Evolutionary conservation across 2,113 vertebrate genomes (phyloP).

Genomic region (Canis aureus): DNA sequence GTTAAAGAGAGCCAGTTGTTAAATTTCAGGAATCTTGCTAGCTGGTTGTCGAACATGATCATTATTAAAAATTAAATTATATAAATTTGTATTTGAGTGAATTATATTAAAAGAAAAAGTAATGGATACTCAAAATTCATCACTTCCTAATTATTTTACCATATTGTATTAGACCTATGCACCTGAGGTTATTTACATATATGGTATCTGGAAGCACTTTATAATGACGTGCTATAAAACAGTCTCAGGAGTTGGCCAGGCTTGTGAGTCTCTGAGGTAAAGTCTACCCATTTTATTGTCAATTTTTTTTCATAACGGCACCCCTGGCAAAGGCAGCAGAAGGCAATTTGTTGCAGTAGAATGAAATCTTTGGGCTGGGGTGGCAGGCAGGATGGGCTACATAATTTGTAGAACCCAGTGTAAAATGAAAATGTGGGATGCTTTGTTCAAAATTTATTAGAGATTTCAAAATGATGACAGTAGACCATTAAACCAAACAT

Average conservation of each 20-base stretch:
- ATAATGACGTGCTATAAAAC: background rate
- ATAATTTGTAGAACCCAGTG: background rate
- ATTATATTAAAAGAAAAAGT: conserved; percentile 21
- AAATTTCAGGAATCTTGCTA: background rate
- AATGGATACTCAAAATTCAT: background rate
- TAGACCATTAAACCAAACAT: background rate
- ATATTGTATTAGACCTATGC: background rate
- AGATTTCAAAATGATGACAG: background rate
- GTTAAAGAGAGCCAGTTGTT: background rate
- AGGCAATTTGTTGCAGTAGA: background rate
- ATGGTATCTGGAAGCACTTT: background rate
- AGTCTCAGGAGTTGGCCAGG: background rate
- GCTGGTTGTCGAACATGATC: background rate
- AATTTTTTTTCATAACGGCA: background rate
- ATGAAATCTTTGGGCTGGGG: background rate
- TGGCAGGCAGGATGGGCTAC: background rate
- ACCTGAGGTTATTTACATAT: background rate
- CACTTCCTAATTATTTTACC: background rate
- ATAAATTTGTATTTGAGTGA: background rate
- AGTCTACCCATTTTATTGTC: background rate
- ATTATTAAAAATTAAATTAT: conserved; percentile 22
- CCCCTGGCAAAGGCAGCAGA: background rate
- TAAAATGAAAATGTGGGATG: background rate
- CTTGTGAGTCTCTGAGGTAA: background rate
- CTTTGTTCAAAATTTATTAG: background rate